Evolutionary conservation across 2,888 invertebrate genomes (phyloP).

Genomic region (Ochropleura leucogaster): DNA sequence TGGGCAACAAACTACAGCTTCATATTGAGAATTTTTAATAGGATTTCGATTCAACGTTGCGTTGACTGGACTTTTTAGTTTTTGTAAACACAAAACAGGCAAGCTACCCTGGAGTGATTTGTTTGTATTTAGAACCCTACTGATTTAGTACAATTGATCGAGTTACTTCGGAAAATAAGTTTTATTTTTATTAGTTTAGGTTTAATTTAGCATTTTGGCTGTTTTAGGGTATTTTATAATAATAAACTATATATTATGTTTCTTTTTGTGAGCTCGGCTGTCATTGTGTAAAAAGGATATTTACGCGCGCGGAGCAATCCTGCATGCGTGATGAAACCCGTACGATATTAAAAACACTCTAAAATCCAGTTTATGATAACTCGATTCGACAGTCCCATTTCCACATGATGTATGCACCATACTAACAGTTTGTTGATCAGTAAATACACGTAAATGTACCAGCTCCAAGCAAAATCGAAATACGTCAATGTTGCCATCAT

Average conservation of each 20-base stretch:
- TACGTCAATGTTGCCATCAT: conserved; percentile 52
- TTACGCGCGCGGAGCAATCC: no score
- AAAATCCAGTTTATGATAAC: neutral
- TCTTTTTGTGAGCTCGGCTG: no score
- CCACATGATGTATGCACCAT: conserved; percentile 12
- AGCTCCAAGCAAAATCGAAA: conserved; percentile 44
- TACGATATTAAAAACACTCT: no score
- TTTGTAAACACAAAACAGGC: neutral
- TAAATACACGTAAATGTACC: conserved; percentile 27
- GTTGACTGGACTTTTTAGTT: conserved; percentile 1
- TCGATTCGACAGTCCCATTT: conserved; percentile 1
- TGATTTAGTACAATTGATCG: neutral
- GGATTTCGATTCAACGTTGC: neutral
- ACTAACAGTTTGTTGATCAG: conserved; percentile 26
- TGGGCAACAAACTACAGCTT: conserved; percentile 4
- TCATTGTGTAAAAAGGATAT: no score
- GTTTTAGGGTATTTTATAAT: no score
- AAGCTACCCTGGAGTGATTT: neutral
- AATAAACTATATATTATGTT: no score
- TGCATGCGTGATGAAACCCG: no score
- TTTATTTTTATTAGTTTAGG: no score
- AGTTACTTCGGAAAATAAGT: neutral
- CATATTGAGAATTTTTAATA: conserved; percentile 6
- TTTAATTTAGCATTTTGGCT: no score
- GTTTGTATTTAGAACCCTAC: neutral